These are phyloP conservation scores for Lochmaea capreae DNA, from an alignment of 2,888 invertebrate genomes.

Conservation along the genomic window DNA sequence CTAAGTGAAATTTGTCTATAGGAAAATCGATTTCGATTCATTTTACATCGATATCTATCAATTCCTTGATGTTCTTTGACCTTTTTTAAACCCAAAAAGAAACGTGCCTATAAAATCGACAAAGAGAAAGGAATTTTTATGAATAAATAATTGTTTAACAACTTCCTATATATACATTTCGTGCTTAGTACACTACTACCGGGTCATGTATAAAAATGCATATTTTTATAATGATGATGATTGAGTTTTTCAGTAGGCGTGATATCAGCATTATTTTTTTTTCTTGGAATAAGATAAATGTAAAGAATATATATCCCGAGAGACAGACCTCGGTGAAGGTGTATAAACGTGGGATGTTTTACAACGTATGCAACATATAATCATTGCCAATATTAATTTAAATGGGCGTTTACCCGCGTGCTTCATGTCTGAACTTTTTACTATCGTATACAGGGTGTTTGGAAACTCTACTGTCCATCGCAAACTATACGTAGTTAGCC, in stretches of 20 bases:
- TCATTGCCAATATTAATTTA: slow-evolving; percentile 39
- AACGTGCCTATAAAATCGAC: not conserved
- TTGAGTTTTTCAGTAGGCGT: slow-evolving; percentile 10
- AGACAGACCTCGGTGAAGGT: slow-evolving; percentile 22
- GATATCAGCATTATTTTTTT: not conserved
- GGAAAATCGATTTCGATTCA: too few relatives aligned
- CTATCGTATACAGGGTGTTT: not conserved
- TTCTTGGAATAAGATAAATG: not conserved
- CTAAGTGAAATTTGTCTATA: too few relatives aligned
- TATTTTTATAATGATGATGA: not conserved
- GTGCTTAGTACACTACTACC: not conserved
- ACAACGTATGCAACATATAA: slow-evolving; percentile 35
- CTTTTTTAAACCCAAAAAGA: not conserved
- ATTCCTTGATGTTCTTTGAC: too few relatives aligned
- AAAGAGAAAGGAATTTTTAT: not conserved
- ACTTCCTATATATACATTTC: not conserved
- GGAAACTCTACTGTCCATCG: too few relatives aligned
- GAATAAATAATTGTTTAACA: not conserved
- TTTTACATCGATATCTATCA: too few relatives aligned
- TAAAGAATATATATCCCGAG: not conserved
- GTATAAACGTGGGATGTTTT: slow-evolving; percentile 34
- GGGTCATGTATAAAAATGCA: not conserved
- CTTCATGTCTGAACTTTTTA: not conserved
- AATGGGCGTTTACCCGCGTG: slow-evolving; percentile 25
- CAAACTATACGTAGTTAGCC: too few relatives aligned